These are phyloP conservation scores for Pitangus sulphuratus DNA, from an alignment of 2,797 vertebrate species.

Conservation along the genomic window DNA sequence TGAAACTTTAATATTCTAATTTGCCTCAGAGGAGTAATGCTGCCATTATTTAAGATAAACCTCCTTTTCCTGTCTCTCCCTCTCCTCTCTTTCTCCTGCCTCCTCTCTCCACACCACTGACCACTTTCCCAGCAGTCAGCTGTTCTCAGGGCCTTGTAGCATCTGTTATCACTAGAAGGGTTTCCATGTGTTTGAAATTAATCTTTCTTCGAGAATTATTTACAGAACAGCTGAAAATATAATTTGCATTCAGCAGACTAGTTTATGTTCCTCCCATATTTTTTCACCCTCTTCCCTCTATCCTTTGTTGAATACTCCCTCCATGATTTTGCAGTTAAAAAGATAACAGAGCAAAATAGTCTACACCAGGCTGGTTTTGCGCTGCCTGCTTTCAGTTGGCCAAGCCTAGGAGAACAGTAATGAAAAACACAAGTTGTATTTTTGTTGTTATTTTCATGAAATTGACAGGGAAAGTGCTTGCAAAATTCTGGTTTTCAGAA, in stretches of 20 bases:
- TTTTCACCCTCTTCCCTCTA: neutral
- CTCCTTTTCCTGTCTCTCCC: neutral
- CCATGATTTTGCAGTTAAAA: neutral
- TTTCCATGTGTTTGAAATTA: neutral
- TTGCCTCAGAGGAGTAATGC: neutral
- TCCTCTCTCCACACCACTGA: neutral
- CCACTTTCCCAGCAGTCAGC: neutral
- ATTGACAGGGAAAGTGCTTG: neutral
- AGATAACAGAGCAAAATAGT: neutral
- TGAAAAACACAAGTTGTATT: neutral
- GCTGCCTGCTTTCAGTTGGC: neutral
- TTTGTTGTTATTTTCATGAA: neutral
- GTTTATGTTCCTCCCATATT: neutral
- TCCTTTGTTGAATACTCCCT: neutral
- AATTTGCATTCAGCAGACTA: neutral
- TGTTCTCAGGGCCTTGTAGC: rapidly evolving
- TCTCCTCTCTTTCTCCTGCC: neutral
- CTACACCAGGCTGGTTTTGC: neutral
- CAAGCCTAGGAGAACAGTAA: neutral
- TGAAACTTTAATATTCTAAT: neutral
- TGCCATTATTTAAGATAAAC: neutral
- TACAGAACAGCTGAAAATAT: neutral
- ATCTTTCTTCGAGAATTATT: neutral
- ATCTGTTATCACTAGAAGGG: neutral
- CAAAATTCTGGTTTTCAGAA: neutral